Evolutionary conservation across 1,140 invertebrate species (phyloP).

Genomic region (Pentalonia nigronervosa): DNA sequence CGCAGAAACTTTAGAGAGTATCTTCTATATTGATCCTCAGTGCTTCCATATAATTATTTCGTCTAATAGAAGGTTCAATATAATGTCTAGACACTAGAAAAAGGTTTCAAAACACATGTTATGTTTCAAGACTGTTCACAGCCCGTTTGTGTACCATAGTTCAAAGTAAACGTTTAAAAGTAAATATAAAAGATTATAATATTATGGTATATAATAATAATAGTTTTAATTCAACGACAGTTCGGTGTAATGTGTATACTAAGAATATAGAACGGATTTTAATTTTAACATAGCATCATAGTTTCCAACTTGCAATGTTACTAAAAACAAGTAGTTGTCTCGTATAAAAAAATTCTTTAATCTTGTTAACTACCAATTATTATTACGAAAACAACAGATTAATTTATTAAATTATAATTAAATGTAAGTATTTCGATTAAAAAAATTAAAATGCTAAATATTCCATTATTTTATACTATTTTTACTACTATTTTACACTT

Average conservation of each 20-base stretch:
- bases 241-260: neutral
- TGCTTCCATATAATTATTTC: neutral
- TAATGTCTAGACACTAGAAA: neutral
- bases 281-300: neutral
- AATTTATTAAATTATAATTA: too few species aligned
- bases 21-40: neutral
- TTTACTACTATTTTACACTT: too few species aligned
- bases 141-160: neutral
- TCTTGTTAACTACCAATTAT: too few species aligned
- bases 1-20: neutral
- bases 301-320: neutral
- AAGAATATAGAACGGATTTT: neutral
- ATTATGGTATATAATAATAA: too few species aligned
- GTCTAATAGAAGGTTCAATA: neutral
- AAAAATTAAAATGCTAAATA: too few species aligned
- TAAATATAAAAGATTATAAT: neutral
- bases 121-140: neutral
- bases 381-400: too few species aligned
- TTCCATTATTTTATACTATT: too few species aligned
- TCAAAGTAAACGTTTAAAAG: neutral
- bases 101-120: slow-evolving; percentile 5
- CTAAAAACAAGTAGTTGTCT: neutral
- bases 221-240: neutral
- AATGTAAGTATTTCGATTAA: too few species aligned
- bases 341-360: neutral